Percentiles rank a stretch among this genome's conserved stretches.
These are phyloP conservation scores for Macroglossus sobrinus DNA, from an alignment of 2,113 vertebrate species.

Conservation along the genomic window DNA sequence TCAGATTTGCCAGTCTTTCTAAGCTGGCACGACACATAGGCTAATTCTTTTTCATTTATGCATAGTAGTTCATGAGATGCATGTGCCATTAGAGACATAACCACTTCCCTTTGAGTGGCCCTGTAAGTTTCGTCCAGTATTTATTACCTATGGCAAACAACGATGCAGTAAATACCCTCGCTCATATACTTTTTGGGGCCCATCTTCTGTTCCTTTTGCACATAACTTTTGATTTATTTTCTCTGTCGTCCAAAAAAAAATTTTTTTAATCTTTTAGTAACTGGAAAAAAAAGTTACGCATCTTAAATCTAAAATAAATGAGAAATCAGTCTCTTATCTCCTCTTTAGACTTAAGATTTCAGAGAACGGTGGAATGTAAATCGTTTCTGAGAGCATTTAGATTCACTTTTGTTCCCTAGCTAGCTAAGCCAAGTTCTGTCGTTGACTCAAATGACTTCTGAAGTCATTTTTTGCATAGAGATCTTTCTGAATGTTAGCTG, in stretches of 20 bases:
- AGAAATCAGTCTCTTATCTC: background rate
- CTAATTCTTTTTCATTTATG: background rate
- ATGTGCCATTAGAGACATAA: accelerated
- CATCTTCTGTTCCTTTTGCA: accelerated
- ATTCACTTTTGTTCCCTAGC: background rate
- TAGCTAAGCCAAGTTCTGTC: background rate
- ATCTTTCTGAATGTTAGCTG: background rate
- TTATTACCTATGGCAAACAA: background rate
- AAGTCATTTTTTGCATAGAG: background rate
- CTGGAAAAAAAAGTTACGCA: background rate
- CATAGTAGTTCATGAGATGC: accelerated
- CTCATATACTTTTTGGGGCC: accelerated
- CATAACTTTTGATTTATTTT: background rate
- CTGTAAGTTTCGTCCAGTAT: background rate
- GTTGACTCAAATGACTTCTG: background rate
- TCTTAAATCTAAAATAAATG: background rate
- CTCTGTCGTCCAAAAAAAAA: background rate
- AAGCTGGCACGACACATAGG: accelerated
- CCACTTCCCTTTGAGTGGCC: background rate
- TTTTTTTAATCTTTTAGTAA: background rate
- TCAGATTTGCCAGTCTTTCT: background rate
- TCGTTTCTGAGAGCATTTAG: background rate
- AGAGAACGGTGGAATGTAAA: background rate
- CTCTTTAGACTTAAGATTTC: background rate
- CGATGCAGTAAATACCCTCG: background rate